Conservation (phyloP, 1,140 invertebrate species). For the Caenorhabditis remanei region DNA sequence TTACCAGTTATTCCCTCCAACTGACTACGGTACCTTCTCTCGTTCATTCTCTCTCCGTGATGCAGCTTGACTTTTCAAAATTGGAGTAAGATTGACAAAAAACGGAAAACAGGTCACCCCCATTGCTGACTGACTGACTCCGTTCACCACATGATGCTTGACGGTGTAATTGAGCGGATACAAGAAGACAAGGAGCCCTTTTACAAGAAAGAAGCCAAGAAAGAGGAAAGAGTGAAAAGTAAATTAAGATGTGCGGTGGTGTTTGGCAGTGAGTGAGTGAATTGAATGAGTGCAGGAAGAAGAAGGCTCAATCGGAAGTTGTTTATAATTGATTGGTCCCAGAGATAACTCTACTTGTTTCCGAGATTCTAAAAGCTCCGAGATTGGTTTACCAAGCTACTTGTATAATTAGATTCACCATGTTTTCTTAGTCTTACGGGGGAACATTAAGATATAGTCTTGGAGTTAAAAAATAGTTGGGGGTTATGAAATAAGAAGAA, state of each 20-base stretch:
- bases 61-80: neutral
- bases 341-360: constrained; percentile 13
- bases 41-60: neutral
- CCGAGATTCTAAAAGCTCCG: neutral
- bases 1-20: too few relatives aligned
- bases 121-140: constrained; percentile 30
- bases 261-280: constrained; percentile 6
- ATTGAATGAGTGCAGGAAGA: constrained; percentile 13
- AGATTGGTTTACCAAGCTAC: neutral
- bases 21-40: neutral
- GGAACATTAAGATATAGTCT: too few relatives aligned
- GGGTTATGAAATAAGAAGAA: too few relatives aligned
- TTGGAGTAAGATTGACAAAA: constrained; percentile 53
- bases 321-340: constrained; percentile 46
- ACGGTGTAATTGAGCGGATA: constrained; percentile 53
- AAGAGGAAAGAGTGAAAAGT: constrained; percentile 30
- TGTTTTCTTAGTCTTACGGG: too few relatives aligned
- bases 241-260: constrained; percentile 47
- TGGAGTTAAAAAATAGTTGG: too few relatives aligned
- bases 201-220: constrained; percentile 1
- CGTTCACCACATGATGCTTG: neutral
- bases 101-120: constrained; percentile 47
- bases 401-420: neutral
- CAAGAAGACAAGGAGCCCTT: neutral
- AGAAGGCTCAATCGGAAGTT: constrained; percentile 39